Conservation (phyloP, 1,140 invertebrate species). For the Globodera ellingtonae region DNA sequence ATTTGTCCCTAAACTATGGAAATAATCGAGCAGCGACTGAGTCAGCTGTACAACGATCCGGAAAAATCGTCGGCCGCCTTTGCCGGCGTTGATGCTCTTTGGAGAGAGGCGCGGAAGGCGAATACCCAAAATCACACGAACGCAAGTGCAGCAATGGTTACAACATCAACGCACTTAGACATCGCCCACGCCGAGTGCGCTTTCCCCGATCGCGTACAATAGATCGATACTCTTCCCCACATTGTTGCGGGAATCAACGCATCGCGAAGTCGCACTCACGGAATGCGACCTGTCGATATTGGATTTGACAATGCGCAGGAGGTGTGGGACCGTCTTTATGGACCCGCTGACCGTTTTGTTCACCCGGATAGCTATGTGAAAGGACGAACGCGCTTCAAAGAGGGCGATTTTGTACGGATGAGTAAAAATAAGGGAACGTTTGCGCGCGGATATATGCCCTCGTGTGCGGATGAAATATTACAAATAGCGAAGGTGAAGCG, state of each 20-base stretch:
- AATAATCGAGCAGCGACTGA: background rate
- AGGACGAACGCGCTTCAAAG: conserved; percentile 14
- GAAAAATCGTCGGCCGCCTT: conserved; percentile 1
- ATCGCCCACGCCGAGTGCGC: background rate
- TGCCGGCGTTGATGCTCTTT: conserved; percentile 24
- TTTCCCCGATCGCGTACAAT: conserved; percentile 27
- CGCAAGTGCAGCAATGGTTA: conserved; percentile 26
- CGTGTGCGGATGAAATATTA: conserved; percentile 33
- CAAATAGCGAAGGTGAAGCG: conserved; percentile 7
- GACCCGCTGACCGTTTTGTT: background rate
- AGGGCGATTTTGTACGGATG: conserved; percentile 17
- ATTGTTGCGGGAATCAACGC: conserved; percentile 42
- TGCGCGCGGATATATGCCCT: conserved; percentile 21
- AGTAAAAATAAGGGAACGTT: conserved; percentile 19
- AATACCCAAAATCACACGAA: conserved; percentile 16
- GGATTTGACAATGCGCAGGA: conserved; percentile 16
- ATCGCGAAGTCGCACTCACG: conserved; percentile 22
- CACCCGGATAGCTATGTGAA: background rate
- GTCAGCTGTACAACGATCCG: conserved; percentile 27
- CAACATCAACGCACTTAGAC: conserved; percentile 34
- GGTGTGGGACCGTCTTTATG: conserved; percentile 29
- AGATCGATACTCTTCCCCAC: conserved; percentile 36
- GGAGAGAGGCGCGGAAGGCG: conserved; percentile 4
- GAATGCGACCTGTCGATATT: conserved; percentile 36
- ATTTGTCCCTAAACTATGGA: conserved; percentile 8